A percentile compares a stretch with the other conserved stretches of the same genome.
phyloP scores from a whole-genome alignment of 2,888 invertebrate genomes.

The Cybosia mesomella region DNA sequence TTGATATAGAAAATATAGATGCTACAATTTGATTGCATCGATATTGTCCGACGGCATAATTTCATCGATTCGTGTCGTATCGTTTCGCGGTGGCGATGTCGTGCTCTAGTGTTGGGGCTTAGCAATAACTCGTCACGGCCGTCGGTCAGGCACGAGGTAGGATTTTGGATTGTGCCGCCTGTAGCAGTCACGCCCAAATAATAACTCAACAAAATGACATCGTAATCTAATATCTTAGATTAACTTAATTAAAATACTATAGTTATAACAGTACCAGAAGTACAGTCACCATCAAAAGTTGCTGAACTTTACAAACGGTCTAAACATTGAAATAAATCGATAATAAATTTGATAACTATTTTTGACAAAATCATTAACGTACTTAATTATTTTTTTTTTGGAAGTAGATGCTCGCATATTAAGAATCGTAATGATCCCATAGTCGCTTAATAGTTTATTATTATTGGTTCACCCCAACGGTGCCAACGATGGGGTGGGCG shows the following conservation, averaged over 20 bases:
- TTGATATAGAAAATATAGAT: not conserved
- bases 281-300: too few relatives aligned
- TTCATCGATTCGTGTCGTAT: not conserved
- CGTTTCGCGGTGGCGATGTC: not conserved
- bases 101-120: conserved; percentile 4
- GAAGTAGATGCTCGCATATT: too few relatives aligned
- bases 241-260: conserved; percentile 51
- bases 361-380: too few relatives aligned
- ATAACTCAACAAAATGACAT: conserved; percentile 37
- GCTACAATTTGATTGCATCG: not conserved
- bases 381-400: too few relatives aligned
- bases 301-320: too few relatives aligned
- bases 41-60: not conserved
- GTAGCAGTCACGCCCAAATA: conserved; percentile 41
- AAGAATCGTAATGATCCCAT: too few relatives aligned
- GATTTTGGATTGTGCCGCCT: conserved; percentile 31
- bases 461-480: too few relatives aligned
- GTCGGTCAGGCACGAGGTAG: conserved; percentile 1
- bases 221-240: conserved; percentile 29
- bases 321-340: too few relatives aligned
- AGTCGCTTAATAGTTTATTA: too few relatives aligned
- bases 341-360: too few relatives aligned
- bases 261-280: too few relatives aligned
- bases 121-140: not conserved
- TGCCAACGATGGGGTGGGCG: too few relatives aligned